Base-by-base conservation (phyloP, 2,888 invertebrate species). In the Pyrgus malvae region DNA sequence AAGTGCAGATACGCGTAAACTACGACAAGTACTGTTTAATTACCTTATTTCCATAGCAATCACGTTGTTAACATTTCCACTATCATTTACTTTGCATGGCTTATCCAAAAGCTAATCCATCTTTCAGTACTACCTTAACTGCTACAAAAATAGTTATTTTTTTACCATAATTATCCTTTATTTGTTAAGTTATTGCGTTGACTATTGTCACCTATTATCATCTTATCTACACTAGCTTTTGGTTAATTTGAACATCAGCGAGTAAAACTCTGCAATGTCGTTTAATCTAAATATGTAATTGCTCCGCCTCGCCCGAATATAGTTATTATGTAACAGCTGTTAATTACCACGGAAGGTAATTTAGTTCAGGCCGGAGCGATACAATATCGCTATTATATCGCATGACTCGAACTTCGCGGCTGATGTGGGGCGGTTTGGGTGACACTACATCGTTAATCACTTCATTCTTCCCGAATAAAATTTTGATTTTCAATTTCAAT, bases 391-490 rank as follows among this genome's bases (percentile, higher is more conserved):
- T 81, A 83, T 87, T 88, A 87, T 85, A 79, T 80, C 68, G 76
- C 77, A 77, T 87, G 87, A 88, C 87, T 88, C 70, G 84, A 71
- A 74, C 74, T 79, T 83, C 78, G 80, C 76, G 69, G 66, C 61
- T 38, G 38, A 21, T 77, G 78, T 77, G 78, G 83, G 84, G 79
- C 69, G 72, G 21, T 69, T 66, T 60, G 66, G 71, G 73, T 82
- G 88, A 86, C 88, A 85, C 71, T 63, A 68, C 77, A 75, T 87
- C 89, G 81, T 89, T 85, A 89, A 89, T 89, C 89, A 89, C 74
- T 74, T 70, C 70, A 79, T 80, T 81, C 74, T 76, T 72, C 69
- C 64, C 61, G 68, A 77, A 80, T 79, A 79, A 83, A 83, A 81
- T 84, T 88, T 84, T 83, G 83, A 86, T 86, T 86, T 87, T 85